Percentiles rank a stretch among this genome's conserved stretches.
Evolutionary conservation across 2,113 vertebrate genomes (phyloP).

Genomic region (Silurus asotus): DNA sequence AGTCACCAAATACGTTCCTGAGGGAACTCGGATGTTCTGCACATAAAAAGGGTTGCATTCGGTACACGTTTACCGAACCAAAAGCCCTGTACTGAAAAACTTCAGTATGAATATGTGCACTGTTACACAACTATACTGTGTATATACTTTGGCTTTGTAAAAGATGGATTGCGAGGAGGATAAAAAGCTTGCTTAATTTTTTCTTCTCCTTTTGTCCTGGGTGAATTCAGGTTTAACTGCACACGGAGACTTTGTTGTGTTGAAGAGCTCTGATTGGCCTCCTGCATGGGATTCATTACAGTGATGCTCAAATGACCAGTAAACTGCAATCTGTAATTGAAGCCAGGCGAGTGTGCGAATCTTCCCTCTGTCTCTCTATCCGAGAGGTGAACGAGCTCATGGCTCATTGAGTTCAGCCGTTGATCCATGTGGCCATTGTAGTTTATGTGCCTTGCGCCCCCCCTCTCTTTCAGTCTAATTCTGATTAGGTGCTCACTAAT

Average conservation of each 20-base stretch:
- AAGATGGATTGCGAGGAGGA: not conserved
- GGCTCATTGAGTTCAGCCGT: constrained; percentile 41
- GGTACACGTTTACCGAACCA: no score
- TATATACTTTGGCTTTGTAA: constrained; percentile 8
- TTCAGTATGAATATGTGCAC: no score
- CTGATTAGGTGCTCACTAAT: constrained; percentile 17
- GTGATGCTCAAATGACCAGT: constrained; percentile 18
- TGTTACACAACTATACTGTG: no score
- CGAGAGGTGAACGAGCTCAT: constrained; percentile 5
- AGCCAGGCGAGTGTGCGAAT: constrained; percentile 18
- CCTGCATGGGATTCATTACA: constrained; percentile 30
- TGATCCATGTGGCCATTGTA: constrained; percentile 39
- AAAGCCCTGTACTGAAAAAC: no score
- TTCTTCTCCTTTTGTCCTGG: not conserved
- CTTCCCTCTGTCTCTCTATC: constrained; percentile 1
- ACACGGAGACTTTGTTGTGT: not conserved
- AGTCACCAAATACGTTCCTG: no score
- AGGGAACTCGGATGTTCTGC: no score
- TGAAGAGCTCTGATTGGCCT: constrained; percentile 15
- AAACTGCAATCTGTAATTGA: constrained; percentile 3
- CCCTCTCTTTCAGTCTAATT: not conserved
- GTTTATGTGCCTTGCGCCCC: constrained; percentile 29
- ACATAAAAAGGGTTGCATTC: no score
- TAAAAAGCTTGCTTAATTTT: not conserved
- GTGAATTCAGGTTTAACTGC: not conserved